Evolutionary conservation across 2,113 vertebrate species (phyloP).

Genomic region (Colaptes auratus): DNA sequence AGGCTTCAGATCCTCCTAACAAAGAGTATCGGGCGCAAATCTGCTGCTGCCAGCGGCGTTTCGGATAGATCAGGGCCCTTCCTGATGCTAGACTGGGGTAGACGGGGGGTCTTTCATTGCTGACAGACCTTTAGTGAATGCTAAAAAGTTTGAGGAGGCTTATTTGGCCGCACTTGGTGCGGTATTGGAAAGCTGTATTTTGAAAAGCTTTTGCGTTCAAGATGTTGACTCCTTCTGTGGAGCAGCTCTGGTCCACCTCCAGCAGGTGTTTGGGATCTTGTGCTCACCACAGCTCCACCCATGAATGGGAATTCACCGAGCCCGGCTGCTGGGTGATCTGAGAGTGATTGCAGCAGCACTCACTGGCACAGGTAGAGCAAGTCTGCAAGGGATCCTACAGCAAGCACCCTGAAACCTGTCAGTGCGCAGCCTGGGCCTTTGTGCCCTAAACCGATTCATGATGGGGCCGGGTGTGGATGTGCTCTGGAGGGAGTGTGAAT

Average conservation of each 20-base stretch:
- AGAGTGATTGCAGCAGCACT: background rate
- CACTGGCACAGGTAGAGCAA: background rate
- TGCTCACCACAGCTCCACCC: background rate
- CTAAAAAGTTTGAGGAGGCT: constrained; percentile 26
- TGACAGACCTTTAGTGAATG: background rate
- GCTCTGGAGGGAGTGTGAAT: background rate
- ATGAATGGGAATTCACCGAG: background rate
- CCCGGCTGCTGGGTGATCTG: background rate
- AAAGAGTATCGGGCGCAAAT: background rate
- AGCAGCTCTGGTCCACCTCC: background rate
- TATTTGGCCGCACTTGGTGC: background rate
- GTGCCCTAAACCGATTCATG: background rate
- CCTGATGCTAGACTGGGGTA: background rate
- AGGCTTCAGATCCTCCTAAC: background rate
- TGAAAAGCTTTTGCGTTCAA: background rate
- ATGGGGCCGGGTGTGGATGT: background rate
- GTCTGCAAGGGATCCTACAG: background rate
- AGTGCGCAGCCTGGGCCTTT: background rate
- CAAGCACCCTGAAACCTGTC: background rate
- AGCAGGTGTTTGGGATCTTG: constrained; percentile 11
- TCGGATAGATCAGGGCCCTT: background rate
- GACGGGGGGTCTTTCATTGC: background rate
- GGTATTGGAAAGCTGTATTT: background rate
- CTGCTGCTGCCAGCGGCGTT: background rate
- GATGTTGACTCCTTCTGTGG: background rate